phyloP scores from a whole-genome alignment of 2,113 vertebrate species.

The Merops nubicus region DNA sequence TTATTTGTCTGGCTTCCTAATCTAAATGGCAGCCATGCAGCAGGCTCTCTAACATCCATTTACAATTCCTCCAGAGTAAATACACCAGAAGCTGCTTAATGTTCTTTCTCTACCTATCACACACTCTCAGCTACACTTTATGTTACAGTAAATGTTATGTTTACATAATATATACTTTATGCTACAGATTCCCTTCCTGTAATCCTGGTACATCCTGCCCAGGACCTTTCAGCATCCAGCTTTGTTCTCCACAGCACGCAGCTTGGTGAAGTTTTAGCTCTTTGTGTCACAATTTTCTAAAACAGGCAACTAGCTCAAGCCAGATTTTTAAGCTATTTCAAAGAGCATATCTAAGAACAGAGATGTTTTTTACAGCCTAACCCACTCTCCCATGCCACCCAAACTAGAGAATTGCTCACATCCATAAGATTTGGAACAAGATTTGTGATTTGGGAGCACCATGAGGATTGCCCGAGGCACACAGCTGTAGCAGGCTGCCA shows the following conservation, averaged over 20 bases:
- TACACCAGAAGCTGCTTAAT: neutral
- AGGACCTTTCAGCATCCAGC: constrained; percentile 1
- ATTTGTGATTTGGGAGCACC: neutral
- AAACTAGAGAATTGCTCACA: fast-evolving
- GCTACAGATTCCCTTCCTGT: neutral
- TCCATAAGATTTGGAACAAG: fast-evolving
- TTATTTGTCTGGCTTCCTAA: neutral
- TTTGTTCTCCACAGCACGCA: neutral
- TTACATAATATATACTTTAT: neutral
- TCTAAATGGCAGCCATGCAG: neutral
- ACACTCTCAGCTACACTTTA: neutral
- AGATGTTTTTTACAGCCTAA: neutral
- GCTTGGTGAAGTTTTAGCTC: neutral
- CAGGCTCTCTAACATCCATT: neutral
- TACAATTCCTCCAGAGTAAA: neutral
- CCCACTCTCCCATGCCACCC: neutral
- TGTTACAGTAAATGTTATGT: neutral
- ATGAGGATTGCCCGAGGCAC: neutral
- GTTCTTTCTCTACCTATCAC: neutral
- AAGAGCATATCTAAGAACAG: neutral
- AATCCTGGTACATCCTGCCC: neutral
- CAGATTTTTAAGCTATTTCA: neutral
- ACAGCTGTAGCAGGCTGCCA: neutral
- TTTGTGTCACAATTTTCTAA: neutral
- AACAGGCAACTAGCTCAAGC: neutral